Percentiles rank a stretch among this genome's conserved stretches.
phyloP scores from a whole-genome alignment of 2,113 vertebrate genomes.

The Butorides virescens region DNA sequence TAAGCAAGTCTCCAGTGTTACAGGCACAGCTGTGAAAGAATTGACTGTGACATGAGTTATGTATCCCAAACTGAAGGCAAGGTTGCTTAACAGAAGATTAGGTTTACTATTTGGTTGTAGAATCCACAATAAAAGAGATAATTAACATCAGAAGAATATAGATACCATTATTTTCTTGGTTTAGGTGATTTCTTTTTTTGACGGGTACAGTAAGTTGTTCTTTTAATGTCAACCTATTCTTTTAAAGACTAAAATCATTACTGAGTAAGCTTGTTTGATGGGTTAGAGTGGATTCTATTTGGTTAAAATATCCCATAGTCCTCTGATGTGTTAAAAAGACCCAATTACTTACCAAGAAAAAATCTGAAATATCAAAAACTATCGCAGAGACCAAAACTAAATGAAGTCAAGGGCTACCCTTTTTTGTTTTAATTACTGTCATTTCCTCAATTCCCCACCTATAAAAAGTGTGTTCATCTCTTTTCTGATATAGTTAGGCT shows the following conservation, averaged over 20 bases:
- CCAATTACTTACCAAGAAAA: not conserved
- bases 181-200: not conserved
- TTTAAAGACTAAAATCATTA: not conserved
- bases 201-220: not conserved
- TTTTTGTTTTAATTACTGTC: not conserved
- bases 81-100: not conserved
- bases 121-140: not conserved
- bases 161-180: not conserved
- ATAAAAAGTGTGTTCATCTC: not conserved
- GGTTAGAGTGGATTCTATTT: not conserved
- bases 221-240: not conserved
- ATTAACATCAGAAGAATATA: not conserved
- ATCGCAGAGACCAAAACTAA: no score
- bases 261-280: not conserved
- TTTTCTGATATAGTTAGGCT: not conserved
- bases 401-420: not conserved
- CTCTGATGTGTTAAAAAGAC: not conserved
- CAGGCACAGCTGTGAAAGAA: not conserved
- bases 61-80: not conserved
- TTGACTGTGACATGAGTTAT: not conserved
- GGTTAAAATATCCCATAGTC: not conserved
- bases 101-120: not conserved
- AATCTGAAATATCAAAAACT: not conserved
- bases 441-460: not conserved
- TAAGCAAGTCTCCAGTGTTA: not conserved